phyloP scores from a whole-genome alignment of 2,888 invertebrate genomes.

The Drosophila emarginata region DNA sequence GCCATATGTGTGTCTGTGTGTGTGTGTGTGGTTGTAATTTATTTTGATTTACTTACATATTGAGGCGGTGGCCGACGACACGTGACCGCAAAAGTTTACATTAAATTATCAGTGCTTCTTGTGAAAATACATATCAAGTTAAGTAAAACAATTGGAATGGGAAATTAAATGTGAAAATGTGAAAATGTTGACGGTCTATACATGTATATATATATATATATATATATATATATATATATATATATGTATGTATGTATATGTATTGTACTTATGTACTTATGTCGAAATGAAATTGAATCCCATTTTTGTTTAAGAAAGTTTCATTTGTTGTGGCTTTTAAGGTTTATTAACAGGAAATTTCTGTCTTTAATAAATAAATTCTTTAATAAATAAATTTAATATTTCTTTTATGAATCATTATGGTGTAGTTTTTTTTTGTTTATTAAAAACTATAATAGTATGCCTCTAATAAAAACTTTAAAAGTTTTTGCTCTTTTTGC shows the following conservation, averaged over 20 bases:
- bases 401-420: too few species aligned
- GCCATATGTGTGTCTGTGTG: constrained; percentile 30
- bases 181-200: background rate
- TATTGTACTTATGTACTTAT: background rate
- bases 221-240: background rate
- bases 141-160: constrained; percentile 21
- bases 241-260: background rate
- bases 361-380: too few species aligned
- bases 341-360: too few species aligned
- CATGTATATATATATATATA: background rate
- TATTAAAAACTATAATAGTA: too few species aligned
- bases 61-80: constrained; percentile 47
- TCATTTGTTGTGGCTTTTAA: background rate
- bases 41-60: constrained; percentile 62
- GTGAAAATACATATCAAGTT: constrained; percentile 45
- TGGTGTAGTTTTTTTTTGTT: too few species aligned
- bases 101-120: constrained; percentile 59
- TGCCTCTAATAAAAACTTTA: too few species aligned
- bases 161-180: constrained; percentile 24
- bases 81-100: constrained; percentile 74
- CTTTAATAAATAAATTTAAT: too few species aligned
- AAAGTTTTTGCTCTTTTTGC: too few species aligned
- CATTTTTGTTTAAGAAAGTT: background rate
- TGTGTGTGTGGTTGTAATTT: constrained; percentile 50
- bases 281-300: background rate